Evolutionary conservation across 2,113 vertebrate genomes (phyloP), one percentile per base, ranked within the genome.

Genomic region (Lethenteron reissneri): DNA sequence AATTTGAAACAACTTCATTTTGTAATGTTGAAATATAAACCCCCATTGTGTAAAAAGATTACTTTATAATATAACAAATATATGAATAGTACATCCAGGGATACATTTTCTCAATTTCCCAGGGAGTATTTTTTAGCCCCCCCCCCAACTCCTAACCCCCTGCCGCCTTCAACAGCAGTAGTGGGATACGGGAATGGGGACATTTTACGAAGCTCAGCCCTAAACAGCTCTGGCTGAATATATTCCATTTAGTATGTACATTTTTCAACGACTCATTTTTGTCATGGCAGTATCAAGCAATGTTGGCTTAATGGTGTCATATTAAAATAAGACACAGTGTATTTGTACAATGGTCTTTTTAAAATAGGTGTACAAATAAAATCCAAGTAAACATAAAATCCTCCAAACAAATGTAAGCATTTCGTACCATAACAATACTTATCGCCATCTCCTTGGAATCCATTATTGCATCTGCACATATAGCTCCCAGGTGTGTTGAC

Each of bases 401-500:
- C 6, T 5, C 41, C 41, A 41, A 41, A 41, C 64, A 58, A 69
- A 64, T n/a, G 57, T 21, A 60, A 41, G 57, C 14, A 14, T 56
- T 72, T 21, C 59, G 7, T 72, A 72, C 72, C 72, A 69, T 57
- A 1, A 10, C 72, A 72, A 57, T 69, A 72, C 41, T 11, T 14
- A 58, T 19, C 19, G 57, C 60, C 60, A 9, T 69, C 56, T n/a
- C 72, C 72, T 2, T 57, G 11, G n/a, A 25, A 72, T 69, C 72
- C 72, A 69, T 56, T 2, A 11, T 72, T 69, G 72, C 72, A 72
- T 12, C 10, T 6, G 58, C 72, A 72, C 14, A 68, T 21, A 3
- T 69, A 69, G n/a, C 58, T 69, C 25, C 72, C 72, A 1, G 17
- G 11, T 72, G 7, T 11, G 56, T 72, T 72, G 11, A 17, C 11